Conservation (phyloP, 2,113 vertebrate genomes). For the Blennius ocellaris region DNA sequence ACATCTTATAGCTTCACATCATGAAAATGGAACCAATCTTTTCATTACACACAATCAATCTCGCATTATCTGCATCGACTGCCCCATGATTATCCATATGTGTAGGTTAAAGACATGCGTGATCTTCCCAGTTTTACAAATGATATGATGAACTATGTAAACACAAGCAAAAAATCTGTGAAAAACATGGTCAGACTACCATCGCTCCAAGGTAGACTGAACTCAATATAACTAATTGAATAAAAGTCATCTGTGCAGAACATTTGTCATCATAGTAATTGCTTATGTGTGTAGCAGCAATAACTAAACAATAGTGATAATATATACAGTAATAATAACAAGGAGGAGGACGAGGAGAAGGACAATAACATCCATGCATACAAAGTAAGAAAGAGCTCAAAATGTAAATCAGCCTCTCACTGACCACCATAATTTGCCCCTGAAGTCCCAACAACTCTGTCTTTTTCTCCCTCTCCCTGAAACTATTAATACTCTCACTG, state of each 20-base stretch:
- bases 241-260: neutral
- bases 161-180: too few relatives aligned
- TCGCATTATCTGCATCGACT: too few relatives aligned
- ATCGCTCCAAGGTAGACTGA: neutral
- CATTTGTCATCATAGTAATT: neutral
- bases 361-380: neutral
- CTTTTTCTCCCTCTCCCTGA: slow-evolving; percentile 60
- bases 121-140: too few relatives aligned
- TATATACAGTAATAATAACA: neutral
- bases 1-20: too few relatives aligned
- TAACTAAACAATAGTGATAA: neutral
- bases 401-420: slow-evolving; percentile 36
- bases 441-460: slow-evolving; percentile 45
- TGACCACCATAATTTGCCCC: slow-evolving; percentile 39
- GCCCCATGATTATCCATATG: too few relatives aligned
- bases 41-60: too few relatives aligned
- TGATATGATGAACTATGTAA: too few relatives aligned
- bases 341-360: neutral
- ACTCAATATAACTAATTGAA: neutral
- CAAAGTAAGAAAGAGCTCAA: neutral
- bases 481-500: slow-evolving; percentile 75
- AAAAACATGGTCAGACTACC: too few relatives aligned
- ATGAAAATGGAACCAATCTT: too few relatives aligned
- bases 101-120: too few relatives aligned
- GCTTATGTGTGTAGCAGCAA: neutral